Base-by-base conservation (phyloP, 2,797 vertebrate genomes). In the Leucoraja ocellata region DNA sequence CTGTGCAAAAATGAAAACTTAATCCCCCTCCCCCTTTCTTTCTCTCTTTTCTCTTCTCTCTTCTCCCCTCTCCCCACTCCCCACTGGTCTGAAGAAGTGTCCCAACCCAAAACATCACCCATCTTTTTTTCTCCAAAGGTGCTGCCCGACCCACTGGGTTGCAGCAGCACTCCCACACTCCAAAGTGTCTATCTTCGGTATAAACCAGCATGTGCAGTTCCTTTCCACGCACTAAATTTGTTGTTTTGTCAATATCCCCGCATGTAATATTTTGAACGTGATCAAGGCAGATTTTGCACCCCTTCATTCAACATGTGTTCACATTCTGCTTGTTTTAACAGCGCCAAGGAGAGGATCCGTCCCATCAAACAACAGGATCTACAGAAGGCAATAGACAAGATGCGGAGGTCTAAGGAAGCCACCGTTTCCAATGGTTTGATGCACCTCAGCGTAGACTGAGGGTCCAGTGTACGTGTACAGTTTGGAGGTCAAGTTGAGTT, bases 341-440 rank as follows among this genome's bases (percentile, higher is more conserved):
- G 96, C 0, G 94, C 95, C 0, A 95, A 97, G 3, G 97, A 98
- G 81, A 98, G 98, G 94, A 98, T 99, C 36, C 97, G 98, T 91
- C 97, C 98, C 0, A 98, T 99, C 93, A 96, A 97, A 90, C 98
- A 98, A 95, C 95, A 95, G 0, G 99, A 99, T 94, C 96, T 99
- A 32, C 96, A 97, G 83, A 97, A 95, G 91, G 97, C 98, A 0
- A 97, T 98, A 91, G 93, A 96, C 78, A 99, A 99, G 96, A 98
- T 99, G 98, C 98, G 97, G 95, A 98, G 96, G 86, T 99, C 98
- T 0, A 99, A 99, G 95, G 95, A 96, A 0, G 98, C 98, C 0
- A 98, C 97, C 0, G 96, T 96, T 93, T 97, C 97, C 32, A 96
- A 95, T 10, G 95, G 96, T 74, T 94, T 98, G 94, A 96, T 97